phyloP scores from a whole-genome alignment of 2,797 vertebrate genomes.

The Myotis daubentonii region DNA sequence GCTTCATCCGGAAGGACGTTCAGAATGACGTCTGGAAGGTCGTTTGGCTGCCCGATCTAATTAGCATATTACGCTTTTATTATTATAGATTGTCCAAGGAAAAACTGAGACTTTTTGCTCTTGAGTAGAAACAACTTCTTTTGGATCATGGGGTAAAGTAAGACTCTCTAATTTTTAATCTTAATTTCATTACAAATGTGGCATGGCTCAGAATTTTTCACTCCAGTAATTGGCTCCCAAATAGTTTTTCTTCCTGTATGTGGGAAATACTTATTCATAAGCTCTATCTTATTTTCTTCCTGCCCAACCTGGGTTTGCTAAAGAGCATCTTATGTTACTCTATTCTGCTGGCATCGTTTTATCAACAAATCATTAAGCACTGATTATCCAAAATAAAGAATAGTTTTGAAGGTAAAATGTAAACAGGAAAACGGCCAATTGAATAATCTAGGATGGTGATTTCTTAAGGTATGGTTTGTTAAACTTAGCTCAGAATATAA shows the following conservation, averaged over 20 bases:
- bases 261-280: background rate
- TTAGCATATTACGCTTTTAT: no score
- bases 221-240: background rate
- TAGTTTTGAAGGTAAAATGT: slow-evolving; percentile 19
- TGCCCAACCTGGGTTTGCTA: background rate
- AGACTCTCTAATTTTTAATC: background rate
- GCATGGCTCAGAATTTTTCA: background rate
- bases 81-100: background rate
- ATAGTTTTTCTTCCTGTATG: background rate
- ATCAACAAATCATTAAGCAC: background rate
- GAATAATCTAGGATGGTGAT: background rate
- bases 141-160: no score
- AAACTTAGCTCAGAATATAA: background rate
- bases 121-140: background rate
- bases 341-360: background rate
- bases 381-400: background rate
- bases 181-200: background rate
- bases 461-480: background rate
- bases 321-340: background rate
- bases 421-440: background rate
- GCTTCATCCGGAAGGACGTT: no score
- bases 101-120: background rate
- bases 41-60: no score
- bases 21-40: no score
- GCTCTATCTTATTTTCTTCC: background rate